Percentiles rank a stretch among this genome's conserved stretches.
Conservation (phyloP, 2,888 invertebrate species). For the Pharmacophagus antenor region DNA sequence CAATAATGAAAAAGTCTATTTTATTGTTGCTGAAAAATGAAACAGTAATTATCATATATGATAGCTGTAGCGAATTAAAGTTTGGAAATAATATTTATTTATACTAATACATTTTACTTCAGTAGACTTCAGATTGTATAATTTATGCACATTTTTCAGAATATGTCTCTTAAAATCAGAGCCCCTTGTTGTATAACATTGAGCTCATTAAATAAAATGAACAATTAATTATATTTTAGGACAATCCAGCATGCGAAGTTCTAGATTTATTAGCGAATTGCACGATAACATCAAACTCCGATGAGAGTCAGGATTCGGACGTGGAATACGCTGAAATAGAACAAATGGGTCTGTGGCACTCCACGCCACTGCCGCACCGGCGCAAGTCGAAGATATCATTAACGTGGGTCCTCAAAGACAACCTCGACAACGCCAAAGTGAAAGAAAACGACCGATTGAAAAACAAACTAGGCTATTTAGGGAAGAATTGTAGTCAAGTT, state of each 20-base stretch:
- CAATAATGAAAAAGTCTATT: slow-evolving; percentile 7
- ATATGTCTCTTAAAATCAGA: not conserved
- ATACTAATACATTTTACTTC: too few relatives aligned
- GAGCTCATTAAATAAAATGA: not conserved
- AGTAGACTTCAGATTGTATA: too few relatives aligned
- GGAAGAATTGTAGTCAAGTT: slow-evolving; percentile 45
- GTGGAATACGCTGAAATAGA: slow-evolving; percentile 68
- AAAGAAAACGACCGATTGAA: slow-evolving; percentile 47
- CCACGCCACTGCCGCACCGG: slow-evolving; percentile 66
- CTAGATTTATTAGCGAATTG: slow-evolving; percentile 70
- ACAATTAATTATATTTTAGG: slow-evolving; percentile 45
- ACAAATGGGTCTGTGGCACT: slow-evolving; percentile 77
- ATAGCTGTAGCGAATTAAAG: not conserved
- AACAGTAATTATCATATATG: slow-evolving; percentile 15
- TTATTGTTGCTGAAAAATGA: slow-evolving; percentile 2
- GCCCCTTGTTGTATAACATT: too few relatives aligned
- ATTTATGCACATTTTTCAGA: too few relatives aligned
- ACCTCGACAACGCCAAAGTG: slow-evolving; percentile 70
- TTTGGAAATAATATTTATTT: too few relatives aligned
- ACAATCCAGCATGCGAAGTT: slow-evolving; percentile 54
- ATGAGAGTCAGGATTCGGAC: slow-evolving; percentile 49
- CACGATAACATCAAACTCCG: slow-evolving; percentile 47
- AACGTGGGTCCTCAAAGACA: slow-evolving; percentile 87
- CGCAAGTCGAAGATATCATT: slow-evolving; percentile 85
- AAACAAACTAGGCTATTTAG: slow-evolving; percentile 43